Percentiles rank a stretch among this genome's conserved stretches.
Conservation (phyloP, 2,113 vertebrate species). For the Montifringilla adamsi region DNA sequence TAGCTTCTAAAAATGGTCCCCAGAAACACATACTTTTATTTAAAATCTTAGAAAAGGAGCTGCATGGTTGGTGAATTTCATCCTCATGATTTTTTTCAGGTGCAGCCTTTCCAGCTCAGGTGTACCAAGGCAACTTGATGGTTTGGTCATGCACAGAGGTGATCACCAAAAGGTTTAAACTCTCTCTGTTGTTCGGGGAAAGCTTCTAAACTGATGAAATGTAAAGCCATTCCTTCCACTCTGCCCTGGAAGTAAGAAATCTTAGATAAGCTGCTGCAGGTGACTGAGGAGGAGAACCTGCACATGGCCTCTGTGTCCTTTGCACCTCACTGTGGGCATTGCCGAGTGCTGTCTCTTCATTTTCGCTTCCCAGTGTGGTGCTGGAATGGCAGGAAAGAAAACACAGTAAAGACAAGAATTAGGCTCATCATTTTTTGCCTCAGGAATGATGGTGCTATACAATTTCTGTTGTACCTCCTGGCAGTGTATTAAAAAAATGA, state of each 20-base stretch:
- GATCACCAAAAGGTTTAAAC: background rate
- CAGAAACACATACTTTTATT: background rate
- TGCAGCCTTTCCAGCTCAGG: background rate
- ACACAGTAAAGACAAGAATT: background rate
- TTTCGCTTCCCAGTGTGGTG: background rate
- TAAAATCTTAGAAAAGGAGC: background rate
- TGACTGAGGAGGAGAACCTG: background rate
- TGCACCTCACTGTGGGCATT: background rate
- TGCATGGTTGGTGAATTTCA: background rate
- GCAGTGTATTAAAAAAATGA: background rate
- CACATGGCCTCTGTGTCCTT: rapidly evolving
- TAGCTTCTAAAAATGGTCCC: background rate
- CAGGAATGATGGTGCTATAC: background rate
- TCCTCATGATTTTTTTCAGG: background rate
- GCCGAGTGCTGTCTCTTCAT: background rate
- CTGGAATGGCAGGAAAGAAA: background rate
- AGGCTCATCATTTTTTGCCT: background rate
- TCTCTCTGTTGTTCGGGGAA: background rate
- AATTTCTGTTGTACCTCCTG: background rate
- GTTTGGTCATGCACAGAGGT: background rate
- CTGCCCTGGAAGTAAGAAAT: background rate
- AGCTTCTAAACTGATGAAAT: background rate
- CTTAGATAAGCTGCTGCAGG: background rate
- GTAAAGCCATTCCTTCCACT: background rate
- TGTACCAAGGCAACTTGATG: background rate